Conservation (phyloP, 2,888 invertebrate genomes). For the Luffia ferchaultella region DNA sequence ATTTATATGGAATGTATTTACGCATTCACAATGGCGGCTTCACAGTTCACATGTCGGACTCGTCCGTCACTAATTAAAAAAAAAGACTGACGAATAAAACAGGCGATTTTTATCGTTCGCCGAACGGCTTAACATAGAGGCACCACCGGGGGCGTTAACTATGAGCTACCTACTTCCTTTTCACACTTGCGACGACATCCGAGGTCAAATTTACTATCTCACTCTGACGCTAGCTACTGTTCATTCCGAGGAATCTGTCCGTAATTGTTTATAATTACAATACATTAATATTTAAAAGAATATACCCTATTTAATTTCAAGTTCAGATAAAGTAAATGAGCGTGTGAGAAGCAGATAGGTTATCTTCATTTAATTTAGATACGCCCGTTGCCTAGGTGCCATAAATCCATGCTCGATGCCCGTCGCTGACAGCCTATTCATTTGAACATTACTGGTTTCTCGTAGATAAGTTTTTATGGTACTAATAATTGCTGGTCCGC, state of each 20-base stretch:
- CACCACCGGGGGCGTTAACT: constrained; percentile 55
- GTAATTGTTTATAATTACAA: constrained; percentile 62
- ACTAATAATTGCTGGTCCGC: constrained; percentile 51
- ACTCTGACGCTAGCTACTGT: not conserved
- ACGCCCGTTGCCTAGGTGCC: constrained; percentile 14
- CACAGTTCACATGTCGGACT: constrained; percentile 54
- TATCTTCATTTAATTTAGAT: constrained; percentile 27
- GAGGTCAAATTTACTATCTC: not conserved
- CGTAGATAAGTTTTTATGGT: constrained; percentile 48
- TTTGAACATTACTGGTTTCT: constrained; percentile 52
- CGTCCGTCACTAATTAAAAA: constrained; percentile 64
- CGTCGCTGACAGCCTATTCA: constrained; percentile 42
- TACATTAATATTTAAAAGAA: constrained; percentile 49
- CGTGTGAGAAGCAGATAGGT: constrained; percentile 50
- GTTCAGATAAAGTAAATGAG: constrained; percentile 38
- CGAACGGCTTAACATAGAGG: constrained; percentile 52
- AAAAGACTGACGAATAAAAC: constrained; percentile 57
- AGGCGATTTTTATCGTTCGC: constrained; percentile 61
- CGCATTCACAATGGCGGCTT: constrained; percentile 42
- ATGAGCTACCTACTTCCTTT: constrained; percentile 28
- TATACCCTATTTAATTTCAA: constrained; percentile 29
- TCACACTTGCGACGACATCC: constrained; percentile 23
- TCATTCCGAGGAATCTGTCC: constrained; percentile 25
- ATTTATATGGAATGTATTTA: not conserved
- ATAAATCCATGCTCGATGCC: constrained; percentile 46